These are phyloP conservation scores for Rhagium mordax DNA, from an alignment of 2,888 invertebrate species.

Conservation along the genomic window DNA sequence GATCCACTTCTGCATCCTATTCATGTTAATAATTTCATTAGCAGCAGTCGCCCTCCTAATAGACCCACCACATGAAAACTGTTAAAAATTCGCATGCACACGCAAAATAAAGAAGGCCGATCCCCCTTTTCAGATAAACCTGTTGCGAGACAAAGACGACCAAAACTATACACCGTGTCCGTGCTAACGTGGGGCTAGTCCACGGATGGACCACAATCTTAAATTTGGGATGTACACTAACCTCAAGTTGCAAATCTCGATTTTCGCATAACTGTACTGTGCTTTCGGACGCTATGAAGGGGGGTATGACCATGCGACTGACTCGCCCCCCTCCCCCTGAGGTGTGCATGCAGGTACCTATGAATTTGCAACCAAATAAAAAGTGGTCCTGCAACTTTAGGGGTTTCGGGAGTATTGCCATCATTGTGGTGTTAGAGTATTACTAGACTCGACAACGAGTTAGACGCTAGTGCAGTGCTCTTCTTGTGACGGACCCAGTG, in stretches of 20 bases:
- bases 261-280: conserved; percentile 69
- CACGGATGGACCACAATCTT: conserved; percentile 47
- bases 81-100: conserved; percentile 42
- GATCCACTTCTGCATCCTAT: not conserved
- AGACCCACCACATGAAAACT: conserved; percentile 2
- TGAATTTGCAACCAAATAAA: conserved; percentile 77
- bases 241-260: conserved; percentile 66
- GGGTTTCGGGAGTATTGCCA: conserved; percentile 68
- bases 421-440: conserved; percentile 70
- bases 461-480: conserved; percentile 66
- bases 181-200: conserved; percentile 40
- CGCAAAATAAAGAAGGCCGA: conserved; percentile 40
- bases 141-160: conserved; percentile 39
- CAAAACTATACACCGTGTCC: not conserved
- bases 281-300: conserved; percentile 58
- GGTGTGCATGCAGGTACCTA: conserved; percentile 71
- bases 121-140: conserved; percentile 41
- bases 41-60: not conserved
- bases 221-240: conserved; percentile 57
- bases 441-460: conserved; percentile 70
- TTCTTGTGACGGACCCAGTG: conserved; percentile 59
- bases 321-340: conserved; percentile 62
- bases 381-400: conserved; percentile 77
- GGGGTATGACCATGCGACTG: conserved; percentile 60
- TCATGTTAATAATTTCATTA: not conserved